Percentiles rank a stretch among this genome's conserved stretches.
These are phyloP conservation scores for pig (Sus scrofa) DNA, from an alignment of 2,113 vertebrate genomes.

Conservation along the genomic window T2T-Sscrofa CM000820.6:87978001-87978500, in stretches of 20 bases:
- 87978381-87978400: not conserved
- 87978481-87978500: not conserved
- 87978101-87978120: not conserved
- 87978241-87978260: slow-evolving; percentile 52
- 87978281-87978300: not conserved
- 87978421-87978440: not conserved
- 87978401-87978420: not conserved
- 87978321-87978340: not conserved
- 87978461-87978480: slow-evolving; percentile 12
- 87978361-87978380: not conserved
- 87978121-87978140: not conserved
- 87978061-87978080: not conserved
- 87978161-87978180: not conserved
- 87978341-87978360: not conserved
- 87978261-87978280: not conserved
- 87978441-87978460: not conserved
- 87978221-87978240: not conserved
- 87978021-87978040: slow-evolving; percentile 36
- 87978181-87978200: not conserved
- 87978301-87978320: not conserved
- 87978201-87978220: not conserved
- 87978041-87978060: not conserved
- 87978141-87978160: not conserved
- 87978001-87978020: slow-evolving; percentile 15
- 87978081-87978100: not conserved